Evolutionary conservation across 2,113 vertebrate genomes (phyloP), one percentile per base, ranked within the genome.

Genomic region (Zingel zingel): DNA sequence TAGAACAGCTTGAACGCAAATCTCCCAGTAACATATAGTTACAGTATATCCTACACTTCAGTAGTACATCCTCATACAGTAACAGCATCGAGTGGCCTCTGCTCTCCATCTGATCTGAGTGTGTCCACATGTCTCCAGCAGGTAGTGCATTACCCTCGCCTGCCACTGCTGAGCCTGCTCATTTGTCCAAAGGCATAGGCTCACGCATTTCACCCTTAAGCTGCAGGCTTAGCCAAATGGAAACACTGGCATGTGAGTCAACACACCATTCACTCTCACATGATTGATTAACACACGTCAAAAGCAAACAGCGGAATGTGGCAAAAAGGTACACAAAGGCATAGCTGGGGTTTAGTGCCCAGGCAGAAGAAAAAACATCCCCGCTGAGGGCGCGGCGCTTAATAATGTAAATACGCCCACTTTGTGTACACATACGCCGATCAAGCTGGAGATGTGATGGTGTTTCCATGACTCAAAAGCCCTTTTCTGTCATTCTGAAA

Each of bases 201-300:
- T 87, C 88, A 89, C 90, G 86, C 92, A 88, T 91, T 91, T 91
- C 86, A 81, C 69, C 73, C 78, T 77, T 93, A 94, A 93, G 88
- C 92, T 89, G 87, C 86, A 45, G 88, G 91, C 90, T 93, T 94
- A 93, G 74, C 88, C 90, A 91, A 94, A 94, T 93, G 91, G 91
- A 94, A 94, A 93, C 93, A 94, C 89, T 93, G 93, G 90, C 92
- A 92, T 90, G 86, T 86, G 93, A 94, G 93, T 93, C 90, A 92
- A 91, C 91, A 86, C 91, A 92, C 87, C 82, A 87, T 93, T 92
- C 91, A 82, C 87, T 87, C 88, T 93, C 94, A 93, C 91, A 91
- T 94, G 93, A 94, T 93, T 94, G 94, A 94, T 95, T 93, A 92
- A 91, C 93, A 81, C 93, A 93, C 92, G 92, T 92, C 92, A 65